Conservation (phyloP, 1,140 invertebrate species). For the Apocrypta bakeri region DNA sequence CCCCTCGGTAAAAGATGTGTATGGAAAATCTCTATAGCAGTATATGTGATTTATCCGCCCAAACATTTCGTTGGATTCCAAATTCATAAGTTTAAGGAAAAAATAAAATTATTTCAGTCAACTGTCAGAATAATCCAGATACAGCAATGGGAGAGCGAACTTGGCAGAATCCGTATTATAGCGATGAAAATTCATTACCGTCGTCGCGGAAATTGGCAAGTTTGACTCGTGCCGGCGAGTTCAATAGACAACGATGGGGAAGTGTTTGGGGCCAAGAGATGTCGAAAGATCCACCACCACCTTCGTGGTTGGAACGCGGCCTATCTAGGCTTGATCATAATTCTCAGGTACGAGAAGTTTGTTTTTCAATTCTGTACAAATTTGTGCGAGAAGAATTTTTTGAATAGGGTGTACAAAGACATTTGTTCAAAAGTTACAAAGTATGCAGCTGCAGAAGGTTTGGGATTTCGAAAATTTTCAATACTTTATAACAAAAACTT, state of each 20-base stretch:
- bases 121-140: constrained; percentile 51
- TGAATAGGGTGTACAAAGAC: too few species aligned
- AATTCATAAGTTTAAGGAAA: too few species aligned
- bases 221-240: constrained; percentile 71
- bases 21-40: too few species aligned
- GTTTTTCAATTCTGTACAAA: neutral
- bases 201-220: constrained; percentile 64
- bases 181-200: constrained; percentile 63
- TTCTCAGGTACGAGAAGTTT: constrained; percentile 61
- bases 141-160: constrained; percentile 59
- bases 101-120: too few species aligned
- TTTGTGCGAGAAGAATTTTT: too few species aligned
- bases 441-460: too few species aligned
- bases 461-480: too few species aligned
- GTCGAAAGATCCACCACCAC: constrained; percentile 68
- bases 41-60: too few species aligned
- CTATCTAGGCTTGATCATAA: constrained; percentile 69
- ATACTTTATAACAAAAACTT: too few species aligned
- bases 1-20: too few species aligned
- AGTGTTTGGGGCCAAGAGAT: constrained; percentile 80
- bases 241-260: constrained; percentile 81
- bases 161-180: constrained; percentile 67
- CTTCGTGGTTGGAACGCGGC: constrained; percentile 80
- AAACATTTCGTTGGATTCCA: too few species aligned
- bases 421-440: too few species aligned